These are phyloP conservation scores for Drosophila maculinotata DNA, from an alignment of 2,888 invertebrate species.

Conservation along the genomic window DNA sequence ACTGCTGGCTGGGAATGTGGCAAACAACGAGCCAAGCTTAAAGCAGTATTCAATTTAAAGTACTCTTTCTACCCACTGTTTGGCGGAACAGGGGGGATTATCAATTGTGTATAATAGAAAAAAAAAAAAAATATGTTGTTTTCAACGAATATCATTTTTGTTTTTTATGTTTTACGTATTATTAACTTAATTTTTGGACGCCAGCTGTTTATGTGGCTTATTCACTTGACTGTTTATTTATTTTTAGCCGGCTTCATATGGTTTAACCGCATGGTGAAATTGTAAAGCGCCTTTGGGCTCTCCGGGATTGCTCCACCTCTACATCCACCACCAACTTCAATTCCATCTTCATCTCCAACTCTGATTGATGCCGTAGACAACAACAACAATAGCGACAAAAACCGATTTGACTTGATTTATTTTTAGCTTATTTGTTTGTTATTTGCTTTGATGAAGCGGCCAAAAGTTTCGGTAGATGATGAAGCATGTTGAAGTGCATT, in stretches of 20 bases:
- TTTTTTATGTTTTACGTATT: slow-evolving; percentile 26
- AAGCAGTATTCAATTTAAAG: slow-evolving; percentile 26
- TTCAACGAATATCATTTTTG: neutral
- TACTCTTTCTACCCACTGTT: neutral
- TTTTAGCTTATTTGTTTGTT: slow-evolving; percentile 66
- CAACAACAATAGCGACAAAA: slow-evolving; percentile 35
- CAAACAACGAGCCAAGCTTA: neutral
- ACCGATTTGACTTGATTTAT: slow-evolving; percentile 69
- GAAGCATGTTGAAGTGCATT: slow-evolving; percentile 64
- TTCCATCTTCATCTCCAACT: slow-evolving; percentile 26
- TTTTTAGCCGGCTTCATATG: slow-evolving; percentile 62
- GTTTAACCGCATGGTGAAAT: slow-evolving; percentile 55
- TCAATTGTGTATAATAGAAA: slow-evolving; percentile 2
- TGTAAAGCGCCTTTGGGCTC: slow-evolving; percentile 71
- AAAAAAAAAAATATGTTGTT: neutral
- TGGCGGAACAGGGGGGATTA: neutral
- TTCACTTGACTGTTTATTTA: slow-evolving; percentile 68
- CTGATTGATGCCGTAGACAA: slow-evolving; percentile 78
- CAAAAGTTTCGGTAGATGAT: slow-evolving; percentile 34
- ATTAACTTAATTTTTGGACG: slow-evolving; percentile 47
- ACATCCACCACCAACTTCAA: slow-evolving; percentile 8
- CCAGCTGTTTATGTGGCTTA: slow-evolving; percentile 55
- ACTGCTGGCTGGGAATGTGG: neutral
- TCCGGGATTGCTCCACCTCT: slow-evolving; percentile 19
- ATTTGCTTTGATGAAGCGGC: slow-evolving; percentile 62